Conservation (phyloP, 2,113 vertebrate genomes). For the Chitala chitala region DNA sequence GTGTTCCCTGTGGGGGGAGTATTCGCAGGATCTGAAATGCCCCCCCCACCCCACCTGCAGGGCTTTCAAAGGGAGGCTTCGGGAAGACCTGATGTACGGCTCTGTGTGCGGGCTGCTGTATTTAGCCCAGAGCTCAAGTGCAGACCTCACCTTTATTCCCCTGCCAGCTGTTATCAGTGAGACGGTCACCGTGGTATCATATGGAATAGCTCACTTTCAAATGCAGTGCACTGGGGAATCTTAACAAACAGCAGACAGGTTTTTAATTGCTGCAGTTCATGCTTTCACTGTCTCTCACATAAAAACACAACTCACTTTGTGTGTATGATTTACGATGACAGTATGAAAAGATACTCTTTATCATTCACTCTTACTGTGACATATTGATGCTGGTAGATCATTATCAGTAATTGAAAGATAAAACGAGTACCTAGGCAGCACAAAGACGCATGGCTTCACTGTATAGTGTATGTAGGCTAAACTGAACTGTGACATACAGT, state of each 20-base stretch:
- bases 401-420: no score
- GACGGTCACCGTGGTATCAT: neutral
- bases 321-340: no score
- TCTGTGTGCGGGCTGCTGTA: neutral
- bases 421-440: no score
- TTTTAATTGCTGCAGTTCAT: neutral
- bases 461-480: no score
- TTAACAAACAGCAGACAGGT: slow-evolving; percentile 1
- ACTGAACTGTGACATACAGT: no score
- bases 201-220: slow-evolving; percentile 24
- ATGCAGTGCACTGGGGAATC: slow-evolving; percentile 21
- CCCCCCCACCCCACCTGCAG: neutral
- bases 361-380: no score
- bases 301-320: no score
- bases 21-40: neutral
- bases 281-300: no score
- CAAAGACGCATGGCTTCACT: no score
- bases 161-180: slow-evolving; percentile 14
- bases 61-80: slow-evolving; percentile 25
- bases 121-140: slow-evolving; percentile 23
- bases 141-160: slow-evolving; percentile 19
- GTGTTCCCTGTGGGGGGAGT: neutral
- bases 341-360: no score
- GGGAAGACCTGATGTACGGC: neutral
- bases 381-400: no score